Percentiles rank a stretch among this genome's conserved stretches.
Conservation (phyloP, 2,888 invertebrate genomes). For the Caenorhabditis sp. region DNA sequence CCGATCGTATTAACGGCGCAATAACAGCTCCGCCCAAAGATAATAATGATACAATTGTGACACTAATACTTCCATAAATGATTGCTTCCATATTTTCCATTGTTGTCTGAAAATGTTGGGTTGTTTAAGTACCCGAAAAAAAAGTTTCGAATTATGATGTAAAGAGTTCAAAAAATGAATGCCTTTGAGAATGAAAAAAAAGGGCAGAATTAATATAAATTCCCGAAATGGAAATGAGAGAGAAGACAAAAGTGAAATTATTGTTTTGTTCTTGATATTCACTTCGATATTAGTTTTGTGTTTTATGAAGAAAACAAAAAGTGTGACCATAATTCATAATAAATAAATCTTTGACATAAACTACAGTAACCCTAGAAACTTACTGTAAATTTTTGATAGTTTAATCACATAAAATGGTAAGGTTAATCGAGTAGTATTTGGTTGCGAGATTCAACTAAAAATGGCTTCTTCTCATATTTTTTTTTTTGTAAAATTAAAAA, state of each 20-base stretch:
- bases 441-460: background rate
- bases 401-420: background rate
- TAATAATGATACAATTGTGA: constrained; percentile 72
- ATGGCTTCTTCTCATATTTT: background rate
- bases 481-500: too few species aligned
- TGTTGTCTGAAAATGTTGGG: too few species aligned
- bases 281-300: background rate
- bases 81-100: constrained; percentile 10
- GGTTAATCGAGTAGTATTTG: background rate
- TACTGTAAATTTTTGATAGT: background rate
- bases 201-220: background rate
- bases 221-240: background rate
- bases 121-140: too few species aligned
- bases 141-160: background rate
- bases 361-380: background rate
- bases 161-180: background rate
- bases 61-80: constrained; percentile 71
- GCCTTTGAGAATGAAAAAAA: background rate
- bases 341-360: background rate
- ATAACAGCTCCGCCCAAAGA: constrained; percentile 71
- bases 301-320: background rate
- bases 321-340: background rate
- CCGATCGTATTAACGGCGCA: constrained; percentile 64
- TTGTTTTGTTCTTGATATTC: background rate
- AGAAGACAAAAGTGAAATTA: background rate